Base-by-base conservation (phyloP, 2,888 invertebrate genomes). In the Ecliptopera silaceata region DNA sequence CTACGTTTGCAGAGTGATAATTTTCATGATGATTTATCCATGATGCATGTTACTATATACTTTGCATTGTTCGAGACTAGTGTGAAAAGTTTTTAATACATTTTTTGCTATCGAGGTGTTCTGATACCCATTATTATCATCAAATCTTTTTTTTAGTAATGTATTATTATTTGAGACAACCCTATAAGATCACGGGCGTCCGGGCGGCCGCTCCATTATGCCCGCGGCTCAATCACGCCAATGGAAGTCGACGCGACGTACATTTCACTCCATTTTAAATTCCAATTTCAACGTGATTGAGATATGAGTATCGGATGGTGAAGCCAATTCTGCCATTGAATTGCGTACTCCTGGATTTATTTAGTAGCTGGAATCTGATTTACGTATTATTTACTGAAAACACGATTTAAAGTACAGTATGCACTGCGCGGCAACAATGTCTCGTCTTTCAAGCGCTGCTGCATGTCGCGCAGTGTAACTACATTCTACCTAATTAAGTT, bases 231-330 rank as follows among this genome's bases (percentile, higher is more conserved):
- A 84, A 85, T 86, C 86, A 82, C 78, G 77, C 72, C 74, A 81
- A 85, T 85, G 81, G 84, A 77, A 74, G 65, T 70, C 69, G 66
- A 70, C 72, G 74, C 66, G 59, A 63, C 66, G 75, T 79, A 79
- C 77, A 78, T 82, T 83, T 82, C 79, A 80, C 78, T 79, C 76
- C 70, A 80, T 82, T 86, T 84, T 76, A 81, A 80, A 83, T 83
- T 82, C 75, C 74, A 65, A 63, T 65, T 66, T 62, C 62, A 34
- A 63, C 52, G 45, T 63, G 68, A 77, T 76, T 71, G 75, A 77
- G 72, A 78, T 76, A 72, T 74, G 67, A 66, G 64, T 65, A 72
- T 75, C 74, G 75, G 72, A 78, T 74, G 72, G 69, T 63, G 57
- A 58, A 66, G 59, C 41, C 59, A 68, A 65, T 64, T 46, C 26